Base-by-base conservation (phyloP, 2,888 invertebrate genomes). In the Diaprepes abbreviatus region DNA sequence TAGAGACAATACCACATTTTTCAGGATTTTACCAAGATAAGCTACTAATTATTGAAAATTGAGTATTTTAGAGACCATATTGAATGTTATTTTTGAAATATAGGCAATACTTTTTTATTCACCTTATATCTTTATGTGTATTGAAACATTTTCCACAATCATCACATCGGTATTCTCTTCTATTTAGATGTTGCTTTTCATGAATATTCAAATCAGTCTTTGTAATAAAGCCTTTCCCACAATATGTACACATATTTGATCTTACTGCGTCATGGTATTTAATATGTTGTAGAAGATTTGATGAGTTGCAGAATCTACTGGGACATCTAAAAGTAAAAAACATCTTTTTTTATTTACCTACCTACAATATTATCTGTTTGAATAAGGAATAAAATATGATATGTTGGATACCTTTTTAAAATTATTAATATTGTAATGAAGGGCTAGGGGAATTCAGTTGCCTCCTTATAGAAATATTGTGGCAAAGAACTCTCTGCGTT, bases 191-290 rank as follows among this genome's bases (percentile, higher is more conserved):
- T 10, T 76, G 75, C 63, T 79, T 78, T 72, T 80, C 80, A 45
- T 80, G 80, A 4, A 77, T 75, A 40, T 73, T 77, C 35, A 80
- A 62, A 69, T 80, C 80, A 16, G 75, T 77, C 63, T 77, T 79
- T 1, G 79, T 80, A 10, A 79, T 78, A 65, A 78, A 80, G 16
- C 85, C 84, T 77, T 88, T 88, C 1, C 80, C 80, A 63, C 80
- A 80, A 63, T 74, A 79, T 6, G 77, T 75, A 62, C 80, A 80
- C 45, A 79, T 77, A 69, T 79, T 75, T 5, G 74, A 74, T 19
- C 80, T 68, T 6, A 77, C 75, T 2, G 77, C 79, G 2, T 75
- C 75, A 50, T 80, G 80, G 55, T 80, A 79, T 63, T 78, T 79
- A n/a, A 77, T 67, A 63, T 80, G 80, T 60, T 79, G 77, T 9